phyloP scores from a whole-genome alignment of 2,113 vertebrate genomes.

The Odocoileus hemionus region DNA sequence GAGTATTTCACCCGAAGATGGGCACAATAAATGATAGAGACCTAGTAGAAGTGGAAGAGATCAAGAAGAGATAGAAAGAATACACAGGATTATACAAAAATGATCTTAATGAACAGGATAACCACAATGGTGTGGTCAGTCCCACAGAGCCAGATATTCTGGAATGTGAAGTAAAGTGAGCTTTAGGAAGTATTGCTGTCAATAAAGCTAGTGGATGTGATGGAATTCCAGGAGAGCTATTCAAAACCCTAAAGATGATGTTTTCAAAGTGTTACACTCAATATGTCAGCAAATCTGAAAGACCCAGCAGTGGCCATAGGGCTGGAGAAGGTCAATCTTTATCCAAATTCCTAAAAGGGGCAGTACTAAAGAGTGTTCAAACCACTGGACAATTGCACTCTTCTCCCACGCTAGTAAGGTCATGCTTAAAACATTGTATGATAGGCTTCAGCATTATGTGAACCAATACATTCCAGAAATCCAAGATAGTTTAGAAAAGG shows the following conservation, averaged over 20 bases:
- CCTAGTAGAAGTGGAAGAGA: neutral
- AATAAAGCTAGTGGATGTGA: neutral
- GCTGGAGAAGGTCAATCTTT: neutral
- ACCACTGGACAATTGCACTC: neutral
- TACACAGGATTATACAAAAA: neutral
- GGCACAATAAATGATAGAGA: neutral
- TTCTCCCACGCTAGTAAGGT: neutral
- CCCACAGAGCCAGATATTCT: neutral
- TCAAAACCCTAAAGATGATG: neutral
- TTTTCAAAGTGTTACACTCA: neutral
- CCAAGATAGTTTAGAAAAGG: neutral
- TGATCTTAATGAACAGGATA: neutral
- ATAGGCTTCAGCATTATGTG: neutral
- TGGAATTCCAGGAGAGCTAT: neutral
- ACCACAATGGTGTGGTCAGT: neutral
- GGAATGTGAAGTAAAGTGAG: neutral
- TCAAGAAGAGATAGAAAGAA: neutral
- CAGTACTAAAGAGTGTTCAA: neutral
- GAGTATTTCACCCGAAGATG: neutral
- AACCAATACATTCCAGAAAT: neutral
- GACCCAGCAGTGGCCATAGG: neutral
- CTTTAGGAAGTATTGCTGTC: neutral
- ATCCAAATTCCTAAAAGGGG: neutral
- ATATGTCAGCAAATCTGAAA: neutral
- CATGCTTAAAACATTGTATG: neutral